Evolutionary conservation across 2,113 vertebrate species (phyloP), one percentile per base, ranked within the genome.

Genomic region (Chloebia gouldiae): DNA sequence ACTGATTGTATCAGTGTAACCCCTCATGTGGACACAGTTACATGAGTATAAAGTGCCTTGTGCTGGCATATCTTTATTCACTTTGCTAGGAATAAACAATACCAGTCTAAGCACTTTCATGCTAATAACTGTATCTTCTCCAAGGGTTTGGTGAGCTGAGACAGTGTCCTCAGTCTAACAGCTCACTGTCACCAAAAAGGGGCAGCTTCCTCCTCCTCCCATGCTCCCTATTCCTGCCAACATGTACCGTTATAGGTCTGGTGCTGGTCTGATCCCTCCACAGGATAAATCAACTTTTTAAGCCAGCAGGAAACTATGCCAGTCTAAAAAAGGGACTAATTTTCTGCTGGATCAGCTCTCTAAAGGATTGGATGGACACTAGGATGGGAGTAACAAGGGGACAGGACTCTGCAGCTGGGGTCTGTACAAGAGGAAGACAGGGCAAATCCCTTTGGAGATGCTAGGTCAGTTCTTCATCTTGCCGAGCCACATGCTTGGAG

Each of bases 21-120:
- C 85, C 92, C 90, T 93, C 90, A 59, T 64, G 76, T 68, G 93
- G 95, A 86, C 90, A 54, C 87, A 81, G 85, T 92, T 95, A 93
- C 80, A 53, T 59, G 82, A 92, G 69, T 88, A 86, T 71, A 31
- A 96, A 88, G 90, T 96, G 93, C 95, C 92, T 97, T 90, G 72
- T 88, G 88, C 88, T 95, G 88, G 90, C 54, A 37, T 94, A 81
- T 68, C 76, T 93, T 93, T 92, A 86, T 95, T 95, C 86, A 39
- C 69, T 35, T 86, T 24, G 25, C 42, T 19, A 78, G 82, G 92
- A 90, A 88, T 92, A 84, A 95, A 75, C 49, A 75, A 68, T 92
- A 84, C 86, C 5, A 2, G 76, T 86, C 61, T 88, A 45, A 94
- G 92, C 93, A 90, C 90, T 95, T 96, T 81, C 9, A 7, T 3